These are phyloP conservation scores for Struthio camelus DNA, from an alignment of 2,113 vertebrate genomes.

Conservation along the genomic window DNA sequence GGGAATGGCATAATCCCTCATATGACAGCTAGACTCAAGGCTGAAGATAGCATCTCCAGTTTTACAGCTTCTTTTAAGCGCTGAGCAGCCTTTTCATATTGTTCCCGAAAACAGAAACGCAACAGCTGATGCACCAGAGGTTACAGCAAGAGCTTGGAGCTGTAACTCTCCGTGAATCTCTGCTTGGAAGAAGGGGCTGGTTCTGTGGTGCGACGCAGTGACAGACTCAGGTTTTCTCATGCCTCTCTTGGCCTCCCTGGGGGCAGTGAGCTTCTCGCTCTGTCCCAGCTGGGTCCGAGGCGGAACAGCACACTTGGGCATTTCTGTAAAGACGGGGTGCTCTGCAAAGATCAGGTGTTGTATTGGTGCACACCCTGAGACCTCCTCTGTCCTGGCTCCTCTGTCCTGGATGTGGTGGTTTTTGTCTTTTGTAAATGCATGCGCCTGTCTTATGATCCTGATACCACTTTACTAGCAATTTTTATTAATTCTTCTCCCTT, in stretches of 20 bases:
- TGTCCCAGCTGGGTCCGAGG: not conserved
- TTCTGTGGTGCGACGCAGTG: not conserved
- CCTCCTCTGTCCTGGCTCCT: not conserved
- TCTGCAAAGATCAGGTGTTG: not conserved
- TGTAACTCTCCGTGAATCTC: not conserved
- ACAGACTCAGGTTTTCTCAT: too few relatives aligned
- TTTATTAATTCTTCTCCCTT: not conserved
- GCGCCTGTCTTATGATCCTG: not conserved
- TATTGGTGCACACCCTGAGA: too few relatives aligned
- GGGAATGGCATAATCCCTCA: not conserved
- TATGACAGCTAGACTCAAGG: not conserved
- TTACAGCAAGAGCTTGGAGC: not conserved
- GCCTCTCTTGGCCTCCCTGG: too few relatives aligned
- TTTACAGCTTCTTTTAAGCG: not conserved
- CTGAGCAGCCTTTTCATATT: not conserved
- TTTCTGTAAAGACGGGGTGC: not conserved
- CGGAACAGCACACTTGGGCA: not conserved
- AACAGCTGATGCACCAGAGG: not conserved
- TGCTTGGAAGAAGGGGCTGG: not conserved
- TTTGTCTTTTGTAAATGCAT: not conserved
- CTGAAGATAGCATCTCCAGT: not conserved
- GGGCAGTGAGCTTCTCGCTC: too few relatives aligned
- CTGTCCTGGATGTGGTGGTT: too few relatives aligned
- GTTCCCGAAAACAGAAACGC: not conserved
- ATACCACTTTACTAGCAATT: not conserved